A percentile compares a stretch with the other conserved stretches of the same genome.
Conservation (phyloP, 2,797 vertebrate species). For the Urosaurus nigricauda region DNA sequence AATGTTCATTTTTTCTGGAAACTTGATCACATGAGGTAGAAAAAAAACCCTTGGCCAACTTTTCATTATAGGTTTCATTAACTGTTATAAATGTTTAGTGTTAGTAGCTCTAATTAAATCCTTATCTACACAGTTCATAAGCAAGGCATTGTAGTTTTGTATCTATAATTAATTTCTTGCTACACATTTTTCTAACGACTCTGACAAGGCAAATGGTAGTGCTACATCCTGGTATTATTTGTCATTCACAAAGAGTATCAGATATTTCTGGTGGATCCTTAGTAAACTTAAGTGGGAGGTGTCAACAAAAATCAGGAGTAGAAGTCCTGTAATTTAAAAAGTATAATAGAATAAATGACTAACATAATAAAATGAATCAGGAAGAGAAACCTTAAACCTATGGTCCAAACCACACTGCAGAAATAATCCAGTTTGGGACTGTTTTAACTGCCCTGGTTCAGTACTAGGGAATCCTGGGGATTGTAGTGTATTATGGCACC, state of each 20-base stretch:
- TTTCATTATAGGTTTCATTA: conserved; percentile 43
- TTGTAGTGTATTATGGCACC: too few species aligned
- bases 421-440: too few species aligned
- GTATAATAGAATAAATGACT: background rate
- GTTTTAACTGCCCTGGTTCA: too few species aligned
- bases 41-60: background rate
- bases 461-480: too few species aligned
- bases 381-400: background rate
- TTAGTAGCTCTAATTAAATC: conserved; percentile 40
- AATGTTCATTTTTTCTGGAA: conserved; percentile 19
- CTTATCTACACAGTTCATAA: conserved; percentile 41
- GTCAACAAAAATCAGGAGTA: background rate
- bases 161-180: conserved; percentile 28
- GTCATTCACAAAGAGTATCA: background rate
- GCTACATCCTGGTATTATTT: conserved; percentile 6
- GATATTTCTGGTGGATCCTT: background rate
- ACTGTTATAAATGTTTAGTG: conserved; percentile 20
- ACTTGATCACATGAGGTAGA: background rate
- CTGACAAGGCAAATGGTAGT: conserved; percentile 15
- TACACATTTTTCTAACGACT: conserved; percentile 7
- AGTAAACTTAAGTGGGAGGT: background rate
- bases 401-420: too few species aligned
- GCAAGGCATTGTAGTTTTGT: conserved; percentile 9
- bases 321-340: background rate
- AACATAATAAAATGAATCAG: background rate